These are phyloP conservation scores for Elephas maximus DNA, from an alignment of 2,113 vertebrate genomes.

Conservation along the genomic window DNA sequence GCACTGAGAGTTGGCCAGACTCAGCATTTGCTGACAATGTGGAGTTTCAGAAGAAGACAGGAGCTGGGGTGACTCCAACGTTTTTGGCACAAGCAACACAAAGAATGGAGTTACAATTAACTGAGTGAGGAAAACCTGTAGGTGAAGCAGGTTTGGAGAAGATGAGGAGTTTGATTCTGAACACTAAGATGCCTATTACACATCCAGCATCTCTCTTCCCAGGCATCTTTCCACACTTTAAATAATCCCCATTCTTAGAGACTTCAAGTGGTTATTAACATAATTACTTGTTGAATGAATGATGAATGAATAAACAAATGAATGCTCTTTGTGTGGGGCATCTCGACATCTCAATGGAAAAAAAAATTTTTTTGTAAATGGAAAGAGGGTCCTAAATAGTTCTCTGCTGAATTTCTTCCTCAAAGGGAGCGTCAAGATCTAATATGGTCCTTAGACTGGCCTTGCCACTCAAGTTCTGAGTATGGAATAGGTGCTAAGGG, in stretches of 20 bases:
- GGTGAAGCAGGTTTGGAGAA: neutral
- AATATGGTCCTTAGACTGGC: neutral
- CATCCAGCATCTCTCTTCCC: neutral
- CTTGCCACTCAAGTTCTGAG: neutral
- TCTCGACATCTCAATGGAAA: neutral
- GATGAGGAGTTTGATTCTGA: neutral
- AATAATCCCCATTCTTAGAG: slow-evolving; percentile 30
- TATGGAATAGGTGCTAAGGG: neutral
- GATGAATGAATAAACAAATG: slow-evolving; percentile 2
- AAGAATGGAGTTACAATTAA: neutral
- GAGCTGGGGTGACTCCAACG: neutral
- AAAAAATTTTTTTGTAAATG: no score
- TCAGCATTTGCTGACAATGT: neutral
- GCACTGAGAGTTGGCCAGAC: neutral
- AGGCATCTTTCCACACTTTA: slow-evolving; percentile 56
- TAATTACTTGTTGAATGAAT: neutral
- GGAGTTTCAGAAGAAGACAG: neutral
- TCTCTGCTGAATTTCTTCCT: slow-evolving; percentile 40
- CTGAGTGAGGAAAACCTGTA: neutral
- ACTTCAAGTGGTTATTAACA: neutral
- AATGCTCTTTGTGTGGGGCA: neutral
- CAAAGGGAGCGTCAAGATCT: neutral
- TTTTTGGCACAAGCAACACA: neutral
- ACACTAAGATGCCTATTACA: no score
- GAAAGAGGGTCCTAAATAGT: neutral